Conservation (phyloP, 2,888 invertebrate genomes). For the Dysmachus trigonus region DNA sequence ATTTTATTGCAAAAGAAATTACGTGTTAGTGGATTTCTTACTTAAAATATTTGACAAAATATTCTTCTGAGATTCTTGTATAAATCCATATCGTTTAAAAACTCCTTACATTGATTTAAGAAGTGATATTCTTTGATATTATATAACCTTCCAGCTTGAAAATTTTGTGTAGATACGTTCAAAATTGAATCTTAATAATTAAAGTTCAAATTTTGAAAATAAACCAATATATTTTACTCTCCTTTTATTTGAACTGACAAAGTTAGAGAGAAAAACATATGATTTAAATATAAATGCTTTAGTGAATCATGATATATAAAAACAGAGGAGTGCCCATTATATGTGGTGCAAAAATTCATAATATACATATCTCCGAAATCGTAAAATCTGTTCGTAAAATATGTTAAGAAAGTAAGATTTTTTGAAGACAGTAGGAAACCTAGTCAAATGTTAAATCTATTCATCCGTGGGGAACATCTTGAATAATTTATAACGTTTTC, state of each 20-base stretch:
- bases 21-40: not conserved
- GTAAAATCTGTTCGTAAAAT: not conserved
- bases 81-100: not conserved
- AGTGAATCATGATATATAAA: not conserved
- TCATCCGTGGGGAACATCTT: not conserved
- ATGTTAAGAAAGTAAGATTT: not conserved
- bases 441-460: not conserved
- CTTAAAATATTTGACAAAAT: not conserved
- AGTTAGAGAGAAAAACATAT: not conserved
- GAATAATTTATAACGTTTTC: slow-evolving; percentile 18
- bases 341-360: not conserved
- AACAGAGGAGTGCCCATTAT: not conserved
- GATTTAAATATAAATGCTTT: not conserved
- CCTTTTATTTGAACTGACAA: not conserved
- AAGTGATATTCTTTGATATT: not conserved
- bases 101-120: not conserved
- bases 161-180: not conserved
- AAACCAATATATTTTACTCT: not conserved
- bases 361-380: not conserved
- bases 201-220: not conserved
- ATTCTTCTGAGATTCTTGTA: not conserved
- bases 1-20: not conserved
- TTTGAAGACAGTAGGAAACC: not conserved
- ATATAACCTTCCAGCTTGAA: not conserved
- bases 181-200: not conserved